phyloP scores from a whole-genome alignment of 2,888 invertebrate species.

The Agrilus mali region DNA sequence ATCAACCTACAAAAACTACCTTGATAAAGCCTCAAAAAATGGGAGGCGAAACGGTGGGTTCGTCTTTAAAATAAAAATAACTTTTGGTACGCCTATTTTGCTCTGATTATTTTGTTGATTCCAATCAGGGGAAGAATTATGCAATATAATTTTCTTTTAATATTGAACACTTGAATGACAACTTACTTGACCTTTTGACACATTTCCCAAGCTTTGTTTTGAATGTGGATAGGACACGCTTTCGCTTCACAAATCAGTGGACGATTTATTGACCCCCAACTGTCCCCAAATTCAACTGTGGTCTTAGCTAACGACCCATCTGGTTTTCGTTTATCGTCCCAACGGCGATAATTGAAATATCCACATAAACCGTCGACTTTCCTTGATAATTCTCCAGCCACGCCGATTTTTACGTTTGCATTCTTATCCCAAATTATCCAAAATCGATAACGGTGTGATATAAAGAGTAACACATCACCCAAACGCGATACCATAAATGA shows the following conservation, averaged over 20 bases:
- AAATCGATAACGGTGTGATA: slow-evolving; percentile 58
- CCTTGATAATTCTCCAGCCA: slow-evolving; percentile 46
- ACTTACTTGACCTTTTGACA: slow-evolving; percentile 56
- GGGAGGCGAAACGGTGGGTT: too few species aligned
- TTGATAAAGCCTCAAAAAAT: too few species aligned
- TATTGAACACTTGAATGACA: background rate
- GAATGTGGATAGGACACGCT: slow-evolving; percentile 47
- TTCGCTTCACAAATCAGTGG: slow-evolving; percentile 44
- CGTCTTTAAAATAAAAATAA: too few species aligned
- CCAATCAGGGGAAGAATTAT: too few species aligned
- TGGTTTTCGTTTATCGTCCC: slow-evolving; percentile 61
- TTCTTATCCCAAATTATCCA: slow-evolving; percentile 58
- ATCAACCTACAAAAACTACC: too few species aligned
- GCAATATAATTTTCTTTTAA: background rate
- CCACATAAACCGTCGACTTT: slow-evolving; percentile 73
- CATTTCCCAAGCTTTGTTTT: slow-evolving; percentile 51
- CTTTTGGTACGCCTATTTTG: too few species aligned
- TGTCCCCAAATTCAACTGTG: slow-evolving; percentile 60
- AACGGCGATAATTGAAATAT: slow-evolving; percentile 50
- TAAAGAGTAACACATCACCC: slow-evolving; percentile 56
- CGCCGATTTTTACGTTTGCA: slow-evolving; percentile 52
- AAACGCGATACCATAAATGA: slow-evolving; percentile 52
- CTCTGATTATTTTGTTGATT: too few species aligned
- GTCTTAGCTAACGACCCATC: slow-evolving; percentile 48
- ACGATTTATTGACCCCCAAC: slow-evolving; percentile 51